Conservation (phyloP, 2,888 invertebrate species). For the Automeris io region DNA sequence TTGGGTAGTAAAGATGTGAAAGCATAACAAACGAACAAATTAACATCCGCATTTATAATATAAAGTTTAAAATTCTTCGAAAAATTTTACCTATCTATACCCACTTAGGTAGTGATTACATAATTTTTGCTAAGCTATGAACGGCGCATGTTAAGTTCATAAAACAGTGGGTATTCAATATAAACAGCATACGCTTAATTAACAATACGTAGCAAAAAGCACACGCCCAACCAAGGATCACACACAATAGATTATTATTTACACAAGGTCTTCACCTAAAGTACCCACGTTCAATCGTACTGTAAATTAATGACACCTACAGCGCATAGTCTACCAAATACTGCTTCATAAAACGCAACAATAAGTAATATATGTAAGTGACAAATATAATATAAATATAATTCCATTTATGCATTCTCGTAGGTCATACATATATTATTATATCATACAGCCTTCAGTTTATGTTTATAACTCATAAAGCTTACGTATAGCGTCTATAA, state of each 20-base stretch:
- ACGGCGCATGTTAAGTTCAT: too few species aligned
- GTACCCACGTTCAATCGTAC: constrained; percentile 59
- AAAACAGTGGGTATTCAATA: constrained; percentile 11
- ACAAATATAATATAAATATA: constrained; percentile 7
- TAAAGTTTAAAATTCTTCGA: too few species aligned
- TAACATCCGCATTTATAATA: too few species aligned
- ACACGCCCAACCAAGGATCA: constrained; percentile 38
- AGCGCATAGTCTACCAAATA: constrained; percentile 17
- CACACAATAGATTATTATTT: constrained; percentile 55
- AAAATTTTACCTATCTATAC: too few species aligned
- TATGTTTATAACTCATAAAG: background rate
- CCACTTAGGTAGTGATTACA: too few species aligned
- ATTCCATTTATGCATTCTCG: background rate
- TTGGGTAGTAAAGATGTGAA: too few species aligned
- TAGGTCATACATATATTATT: constrained; percentile 3
- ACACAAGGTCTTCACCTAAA: constrained; percentile 54
- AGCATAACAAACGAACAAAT: too few species aligned
- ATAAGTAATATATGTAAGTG: constrained; percentile 9
- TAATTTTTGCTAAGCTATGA: too few species aligned
- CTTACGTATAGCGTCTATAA: background rate
- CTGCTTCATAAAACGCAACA: constrained; percentile 15
- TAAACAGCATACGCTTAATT: constrained; percentile 23
- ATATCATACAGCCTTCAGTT: constrained; percentile 1
- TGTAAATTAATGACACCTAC: constrained; percentile 55
- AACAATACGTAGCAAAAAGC: constrained; percentile 21